Evolutionary conservation across 2,888 invertebrate genomes (phyloP), one percentile per base, ranked within the genome.

Genomic region (Herminia tarsipennalis): DNA sequence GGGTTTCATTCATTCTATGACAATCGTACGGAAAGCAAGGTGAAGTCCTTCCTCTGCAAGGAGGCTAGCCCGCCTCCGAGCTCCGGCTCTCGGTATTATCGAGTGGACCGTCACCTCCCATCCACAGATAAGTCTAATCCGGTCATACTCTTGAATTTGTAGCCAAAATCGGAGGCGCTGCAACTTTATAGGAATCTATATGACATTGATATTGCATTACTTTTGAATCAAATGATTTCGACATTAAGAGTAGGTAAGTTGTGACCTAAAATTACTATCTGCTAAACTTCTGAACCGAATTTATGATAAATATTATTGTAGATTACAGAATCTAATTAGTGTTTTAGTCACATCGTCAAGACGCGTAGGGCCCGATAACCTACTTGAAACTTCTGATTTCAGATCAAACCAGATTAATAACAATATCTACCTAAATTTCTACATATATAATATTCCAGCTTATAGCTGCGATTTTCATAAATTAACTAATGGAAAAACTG

Each of bases 71-170:
- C 63, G 62, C 74, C 71, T 77, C 73, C 79, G 16, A 72, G 77
- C 73, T 17, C 24, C 35, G 24, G 35, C 35, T 35, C 36, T 9
- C 69, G 65, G 65, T 68, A 68, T 64, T 73, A 70, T 56, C 71
- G 66, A 75, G 71, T 73, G 80, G 78, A 78, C 70, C 74, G 45
- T 47, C 70, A 50, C 71, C 64, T 54, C 63, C 65, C 61, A 62
- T 56, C 56, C 73, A 71, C 78, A 83, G 82, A 78, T 83, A 82
- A 83, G 82, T 82, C 75, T 53, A 48, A 58, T 40, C n/a, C 55
- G 71, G 65, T 56, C 56, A 24, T 60, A 61, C 38, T 49, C 50
- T 52, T 54, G 54, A 51, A 46, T 30, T 50, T 45, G 50, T 56
- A 59, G 40, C 40, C 10, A 24, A 36, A 40, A 36, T 40, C 16